Conservation (phyloP, 2,797 vertebrate genomes). For the Typhlichthys eigenmanni region DNA sequence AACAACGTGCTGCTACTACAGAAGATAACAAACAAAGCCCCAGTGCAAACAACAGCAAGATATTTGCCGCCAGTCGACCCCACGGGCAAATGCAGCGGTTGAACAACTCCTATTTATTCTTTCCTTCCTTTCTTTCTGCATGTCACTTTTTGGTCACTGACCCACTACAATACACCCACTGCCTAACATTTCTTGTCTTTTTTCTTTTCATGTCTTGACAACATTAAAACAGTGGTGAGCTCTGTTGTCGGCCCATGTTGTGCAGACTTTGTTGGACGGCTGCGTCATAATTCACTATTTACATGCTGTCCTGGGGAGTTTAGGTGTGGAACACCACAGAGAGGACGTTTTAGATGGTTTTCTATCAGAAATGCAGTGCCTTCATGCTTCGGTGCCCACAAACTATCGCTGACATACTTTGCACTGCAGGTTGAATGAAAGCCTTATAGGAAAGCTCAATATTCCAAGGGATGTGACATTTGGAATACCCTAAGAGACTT, state of each 20-base stretch:
- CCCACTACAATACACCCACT: slow-evolving; percentile 6
- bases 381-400: slow-evolving; percentile 7
- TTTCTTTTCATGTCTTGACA: slow-evolving; percentile 56
- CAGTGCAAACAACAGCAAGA: too few relatives aligned
- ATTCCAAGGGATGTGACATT: slow-evolving; percentile 49
- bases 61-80: too few relatives aligned
- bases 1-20: not conserved
- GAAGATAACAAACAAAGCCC: slow-evolving; percentile 12
- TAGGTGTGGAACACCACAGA: slow-evolving; percentile 14
- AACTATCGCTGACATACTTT: slow-evolving; percentile 21
- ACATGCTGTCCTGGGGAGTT: slow-evolving; percentile 20
- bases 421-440: slow-evolving; percentile 24
- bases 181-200: slow-evolving; percentile 22
- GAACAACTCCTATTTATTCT: not conserved
- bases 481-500: slow-evolving; percentile 40
- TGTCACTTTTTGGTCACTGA: slow-evolving; percentile 9
- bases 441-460: slow-evolving; percentile 7
- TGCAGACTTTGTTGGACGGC: slow-evolving; percentile 32
- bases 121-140: not conserved
- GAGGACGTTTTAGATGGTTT: slow-evolving; percentile 26
- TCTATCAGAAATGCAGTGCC: slow-evolving; percentile 22
- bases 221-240: slow-evolving; percentile 55
- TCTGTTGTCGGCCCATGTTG: slow-evolving; percentile 30
- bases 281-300: slow-evolving; percentile 22
- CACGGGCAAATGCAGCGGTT: too few relatives aligned